Conservation (phyloP, 2,113 vertebrate species). For the Phocoena phocoena region DNA sequence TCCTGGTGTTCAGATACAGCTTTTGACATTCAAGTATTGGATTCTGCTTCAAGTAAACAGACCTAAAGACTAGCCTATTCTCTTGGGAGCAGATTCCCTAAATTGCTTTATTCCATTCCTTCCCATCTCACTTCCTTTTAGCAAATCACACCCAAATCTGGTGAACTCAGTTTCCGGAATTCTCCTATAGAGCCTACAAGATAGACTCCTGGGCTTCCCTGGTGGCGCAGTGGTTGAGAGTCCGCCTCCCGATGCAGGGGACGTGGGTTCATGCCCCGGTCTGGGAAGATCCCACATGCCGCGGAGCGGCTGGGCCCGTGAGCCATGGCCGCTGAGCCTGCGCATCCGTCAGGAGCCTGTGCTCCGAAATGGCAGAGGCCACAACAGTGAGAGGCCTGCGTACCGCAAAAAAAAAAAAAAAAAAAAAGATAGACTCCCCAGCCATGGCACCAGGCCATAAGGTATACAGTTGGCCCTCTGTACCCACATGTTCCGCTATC, state of each 20-base stretch:
- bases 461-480: not conserved
- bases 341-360: no score
- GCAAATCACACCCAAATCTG: not conserved
- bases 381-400: no score
- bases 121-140: not conserved
- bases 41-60: not conserved
- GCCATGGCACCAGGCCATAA: not conserved
- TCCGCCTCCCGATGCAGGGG: no score
- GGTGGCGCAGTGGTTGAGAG: no score
- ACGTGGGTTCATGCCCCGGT: no score
- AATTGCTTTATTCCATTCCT: not conserved
- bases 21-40: not conserved
- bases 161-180: not conserved
- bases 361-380: no score
- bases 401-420: no score
- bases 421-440: not conserved
- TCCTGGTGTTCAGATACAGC: not conserved
- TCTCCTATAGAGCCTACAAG: not conserved
- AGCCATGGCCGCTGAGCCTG: no score
- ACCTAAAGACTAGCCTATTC: not conserved
- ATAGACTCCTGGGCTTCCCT: not conserved
- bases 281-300: no score
- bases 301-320: no score
- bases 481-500: not conserved
- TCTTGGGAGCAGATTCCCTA: not conserved